Evolutionary conservation across 2,888 invertebrate genomes (phyloP), one percentile per base, ranked within the genome.

Genomic region (Aleiodes leptofemur): DNA sequence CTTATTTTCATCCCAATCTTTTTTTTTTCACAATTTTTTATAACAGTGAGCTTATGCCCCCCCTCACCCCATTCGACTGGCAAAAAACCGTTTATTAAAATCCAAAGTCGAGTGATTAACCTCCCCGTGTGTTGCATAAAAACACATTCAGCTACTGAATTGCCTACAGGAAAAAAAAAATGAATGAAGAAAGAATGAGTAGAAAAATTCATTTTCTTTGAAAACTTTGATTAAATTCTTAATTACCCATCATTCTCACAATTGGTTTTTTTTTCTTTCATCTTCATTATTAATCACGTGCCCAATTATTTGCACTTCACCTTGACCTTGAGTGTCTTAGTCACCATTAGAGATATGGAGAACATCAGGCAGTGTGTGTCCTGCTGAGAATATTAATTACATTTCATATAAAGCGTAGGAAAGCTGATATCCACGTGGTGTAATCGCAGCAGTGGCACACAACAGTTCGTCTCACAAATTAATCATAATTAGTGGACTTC

Each of bases 341-440:
- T 68, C 50, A 51, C 29, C 51, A 68, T 68, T 23, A 23, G 29
- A 51, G 50, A 68, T 68, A 68, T 68, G 68, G 16, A 50, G 50
- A 31, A 68, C 50, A 51, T 51, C 51, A 53, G 61, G 59, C 57
- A 72, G 16, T 55, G 74, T 55, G 74, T 74, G 81, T 85, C 86
- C 85, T 76, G 85, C 85, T 83, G 86, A 79, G 86, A 86, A 86
- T 86, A 86, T 86, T 86, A 86, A 86, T 86, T 86, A 86, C 84
- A 77, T 83, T 83, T 79, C 23, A 66, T 23, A 55, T 7, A 59
- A 16, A 76, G 51, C 38, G 11, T 8, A 57, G 7, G 57, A 69
- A 64, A 34, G 57, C 50, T 53, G 53, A 61, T 31, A 48, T 23
- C 23, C n/a, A 71, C 71, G 14, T 38, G n/a, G 43, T 38, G 56